Base-by-base conservation (phyloP, 2,797 vertebrate genomes). In the Falco novaeseelandiae region DNA sequence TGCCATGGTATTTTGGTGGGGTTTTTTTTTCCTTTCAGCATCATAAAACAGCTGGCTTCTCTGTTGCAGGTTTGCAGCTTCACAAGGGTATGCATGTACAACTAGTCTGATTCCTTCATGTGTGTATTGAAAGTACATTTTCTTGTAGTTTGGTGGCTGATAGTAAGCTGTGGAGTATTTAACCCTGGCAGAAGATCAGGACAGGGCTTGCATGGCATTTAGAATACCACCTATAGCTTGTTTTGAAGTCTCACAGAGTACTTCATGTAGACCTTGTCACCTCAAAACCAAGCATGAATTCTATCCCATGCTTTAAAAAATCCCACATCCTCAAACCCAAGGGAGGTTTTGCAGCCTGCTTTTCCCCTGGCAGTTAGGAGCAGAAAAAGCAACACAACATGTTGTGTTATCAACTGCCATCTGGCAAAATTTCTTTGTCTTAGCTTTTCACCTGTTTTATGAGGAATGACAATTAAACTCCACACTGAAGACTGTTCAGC, bases 401-500 rank as follows among this genome's bases (percentile, higher is more conserved):
- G 72, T 85, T 93, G n/a, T 62, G 66, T 85, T 94, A 91, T 74
- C 95, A 93, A 18, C 67, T 87, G 42, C 96, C 95, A 95, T 95
- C 96, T 96, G 96, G 90, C 87, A 92, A 87, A 92, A 90, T 78
- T 89, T 84, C 83, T 88, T 85, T 92, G 73, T 83, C 87, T 77
- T 52, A 94, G 62, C 62, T 94, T 87, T 95, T 96, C 87, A 87
- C 81, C 74, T 85, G 81, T 65, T 94, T 96, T 91, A 91, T 74
- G 58, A 70, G 77, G 72, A 95, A 40, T 66, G 91, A 63, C 59
- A 87, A 78, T 91, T 77, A 92, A 95, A 90, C 58, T 91, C 38
- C 32, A 32, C 36, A 2, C 14, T 63, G 91, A 95, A 87, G 77
- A 40, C 29, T 71, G 38, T 81, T 83, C 62, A 85, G 84, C 59